These are phyloP conservation scores for Charina bottae DNA, from an alignment of 2,113 vertebrate species.

Conservation along the genomic window DNA sequence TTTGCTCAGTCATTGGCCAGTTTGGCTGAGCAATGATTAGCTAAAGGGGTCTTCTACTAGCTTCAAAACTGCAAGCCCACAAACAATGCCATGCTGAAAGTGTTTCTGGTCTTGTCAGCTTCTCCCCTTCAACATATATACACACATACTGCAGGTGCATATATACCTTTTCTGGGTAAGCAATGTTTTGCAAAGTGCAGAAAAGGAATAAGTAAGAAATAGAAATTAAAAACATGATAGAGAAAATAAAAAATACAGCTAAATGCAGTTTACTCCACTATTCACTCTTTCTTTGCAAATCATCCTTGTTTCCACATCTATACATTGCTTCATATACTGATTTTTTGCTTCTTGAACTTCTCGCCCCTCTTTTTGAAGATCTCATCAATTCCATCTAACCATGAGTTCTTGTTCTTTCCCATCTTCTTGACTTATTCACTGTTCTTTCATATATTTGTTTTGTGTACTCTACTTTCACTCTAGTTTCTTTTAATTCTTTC, in stretches of 20 bases:
- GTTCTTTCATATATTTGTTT: no score
- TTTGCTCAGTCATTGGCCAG: neutral
- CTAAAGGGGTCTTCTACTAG: neutral
- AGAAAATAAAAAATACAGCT: neutral
- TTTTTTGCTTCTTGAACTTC: no score
- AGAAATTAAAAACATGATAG: neutral
- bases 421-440: no score
- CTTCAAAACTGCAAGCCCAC: neutral
- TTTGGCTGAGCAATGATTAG: neutral
- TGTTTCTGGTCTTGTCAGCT: neutral
- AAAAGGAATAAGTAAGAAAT: neutral
- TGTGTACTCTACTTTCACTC: no score
- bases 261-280: neutral
- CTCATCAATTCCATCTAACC: no score
- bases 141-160: neutral
- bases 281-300: no score
- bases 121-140: neutral
- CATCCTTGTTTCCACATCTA: no score
- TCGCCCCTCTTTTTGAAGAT: no score
- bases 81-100: neutral
- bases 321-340: no score
- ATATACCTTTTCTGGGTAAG: neutral
- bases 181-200: neutral
- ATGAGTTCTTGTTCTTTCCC: no score
- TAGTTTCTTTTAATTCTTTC: no score